Conservation (phyloP, 37 sponge, comb jelly and placozoan genomes). For the Hormiphora californensis region DNA sequence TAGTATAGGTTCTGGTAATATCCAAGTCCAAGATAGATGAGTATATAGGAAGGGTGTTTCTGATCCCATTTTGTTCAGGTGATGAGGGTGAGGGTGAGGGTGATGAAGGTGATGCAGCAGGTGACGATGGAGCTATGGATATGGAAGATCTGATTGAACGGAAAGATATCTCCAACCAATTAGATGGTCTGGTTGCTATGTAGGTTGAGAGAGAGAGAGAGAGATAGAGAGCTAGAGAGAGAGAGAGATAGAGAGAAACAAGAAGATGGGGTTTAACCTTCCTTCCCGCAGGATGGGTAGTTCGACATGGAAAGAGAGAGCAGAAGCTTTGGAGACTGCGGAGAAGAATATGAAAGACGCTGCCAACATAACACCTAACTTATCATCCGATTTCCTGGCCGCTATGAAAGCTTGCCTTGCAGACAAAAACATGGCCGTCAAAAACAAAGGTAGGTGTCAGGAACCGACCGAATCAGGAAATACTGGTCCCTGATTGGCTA, state of each 20-base stretch:
- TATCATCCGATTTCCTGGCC: conserved; percentile 2
- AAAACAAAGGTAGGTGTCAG: too few species aligned
- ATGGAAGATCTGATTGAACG: conserved; percentile 40
- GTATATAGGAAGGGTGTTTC: too few species aligned
- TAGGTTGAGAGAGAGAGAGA: too few species aligned
- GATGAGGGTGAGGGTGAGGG: conserved; percentile 8
- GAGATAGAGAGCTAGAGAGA: too few species aligned
- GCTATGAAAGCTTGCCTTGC: neutral
- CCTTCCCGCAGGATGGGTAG: neutral
- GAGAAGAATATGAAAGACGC: neutral
- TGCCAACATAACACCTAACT: conserved; percentile 1
- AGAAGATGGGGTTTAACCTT: neutral
- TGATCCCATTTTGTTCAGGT: neutral
- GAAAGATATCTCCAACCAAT: conserved; percentile 11
- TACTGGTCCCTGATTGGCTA: too few species aligned
- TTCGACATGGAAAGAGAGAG: conserved; percentile 3
- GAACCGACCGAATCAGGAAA: too few species aligned
- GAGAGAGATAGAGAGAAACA: too few species aligned
- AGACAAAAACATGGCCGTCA: conserved; percentile 41
- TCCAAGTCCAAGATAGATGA: too few species aligned
- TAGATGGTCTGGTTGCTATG: too few species aligned
- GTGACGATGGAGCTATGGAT: neutral
- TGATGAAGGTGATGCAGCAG: neutral
- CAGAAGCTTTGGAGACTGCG: neutral
- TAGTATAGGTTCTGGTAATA: too few species aligned